phyloP scores from a whole-genome alignment of 2,888 invertebrate genomes.

The Choristoneura rosaceana region DNA sequence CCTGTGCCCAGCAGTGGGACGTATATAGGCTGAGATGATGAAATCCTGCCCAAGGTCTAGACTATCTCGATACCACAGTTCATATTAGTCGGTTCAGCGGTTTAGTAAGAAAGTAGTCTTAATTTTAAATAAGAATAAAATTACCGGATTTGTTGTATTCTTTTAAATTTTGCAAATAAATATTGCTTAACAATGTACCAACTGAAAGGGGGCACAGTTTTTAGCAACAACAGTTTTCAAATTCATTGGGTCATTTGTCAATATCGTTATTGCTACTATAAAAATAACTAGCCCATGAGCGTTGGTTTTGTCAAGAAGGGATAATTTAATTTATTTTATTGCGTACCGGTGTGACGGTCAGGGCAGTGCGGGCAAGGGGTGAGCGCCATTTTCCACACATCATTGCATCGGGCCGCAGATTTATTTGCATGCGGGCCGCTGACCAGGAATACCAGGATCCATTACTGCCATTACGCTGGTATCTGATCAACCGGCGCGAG shows the following conservation, averaged over 20 bases:
- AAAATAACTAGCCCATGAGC: slow-evolving; percentile 31
- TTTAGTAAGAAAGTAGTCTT: too few relatives aligned
- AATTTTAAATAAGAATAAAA: background rate
- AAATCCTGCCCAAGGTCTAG: too few relatives aligned
- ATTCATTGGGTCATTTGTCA: slow-evolving; percentile 21
- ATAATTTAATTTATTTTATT: slow-evolving; percentile 50
- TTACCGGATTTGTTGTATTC: background rate
- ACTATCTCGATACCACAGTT: too few relatives aligned
- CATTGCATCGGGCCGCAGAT: slow-evolving; percentile 85
- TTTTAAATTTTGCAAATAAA: background rate
- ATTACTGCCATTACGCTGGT: slow-evolving; percentile 83
- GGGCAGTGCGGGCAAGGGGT: slow-evolving; percentile 67
- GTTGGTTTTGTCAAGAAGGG: slow-evolving; percentile 43
- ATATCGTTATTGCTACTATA: slow-evolving; percentile 33
- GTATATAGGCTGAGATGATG: too few relatives aligned
- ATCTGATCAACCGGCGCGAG: slow-evolving; percentile 84
- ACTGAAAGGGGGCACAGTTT: background rate
- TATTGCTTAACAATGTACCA: background rate
- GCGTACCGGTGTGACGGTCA: slow-evolving; percentile 46
- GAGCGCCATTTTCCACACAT: slow-evolving; percentile 85
- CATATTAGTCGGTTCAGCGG: too few relatives aligned
- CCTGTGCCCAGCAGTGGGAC: too few relatives aligned
- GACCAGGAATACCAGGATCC: slow-evolving; percentile 86
- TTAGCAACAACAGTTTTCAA: slow-evolving; percentile 15
- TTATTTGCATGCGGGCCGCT: slow-evolving; percentile 87